Evolutionary conservation across 2,888 invertebrate genomes (phyloP).

Genomic region (Hoplodrina blanda): DNA sequence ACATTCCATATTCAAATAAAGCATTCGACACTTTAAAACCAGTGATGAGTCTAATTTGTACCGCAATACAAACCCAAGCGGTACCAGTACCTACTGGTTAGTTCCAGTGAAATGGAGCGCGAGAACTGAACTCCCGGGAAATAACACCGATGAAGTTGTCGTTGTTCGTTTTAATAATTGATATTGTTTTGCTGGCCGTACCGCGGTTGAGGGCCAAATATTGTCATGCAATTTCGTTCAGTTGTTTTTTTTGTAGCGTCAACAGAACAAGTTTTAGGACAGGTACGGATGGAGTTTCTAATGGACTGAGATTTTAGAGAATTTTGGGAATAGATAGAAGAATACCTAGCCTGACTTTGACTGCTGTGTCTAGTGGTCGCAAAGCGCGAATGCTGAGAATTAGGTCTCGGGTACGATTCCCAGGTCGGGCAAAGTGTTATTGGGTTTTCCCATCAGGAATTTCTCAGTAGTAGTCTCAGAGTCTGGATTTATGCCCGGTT

Average conservation of each 20-base stretch:
- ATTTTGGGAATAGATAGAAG: too few relatives aligned
- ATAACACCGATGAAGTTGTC: constrained; percentile 65
- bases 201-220: constrained; percentile 30
- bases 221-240: constrained; percentile 37
- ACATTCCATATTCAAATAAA: constrained; percentile 22
- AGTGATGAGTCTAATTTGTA: constrained; percentile 63
- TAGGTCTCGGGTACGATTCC: too few relatives aligned
- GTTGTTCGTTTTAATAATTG: constrained; percentile 62
- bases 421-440: too few relatives aligned
- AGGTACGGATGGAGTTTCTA: not conserved
- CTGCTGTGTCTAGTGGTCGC: too few relatives aligned
- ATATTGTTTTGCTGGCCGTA: constrained; percentile 58
- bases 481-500: too few relatives aligned
- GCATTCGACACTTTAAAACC: constrained; percentile 32
- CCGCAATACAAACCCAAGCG: constrained; percentile 38
- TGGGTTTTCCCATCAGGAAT: too few relatives aligned
- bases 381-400: too few relatives aligned
- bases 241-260: constrained; percentile 13
- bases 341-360: too few relatives aligned
- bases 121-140: constrained; percentile 64
- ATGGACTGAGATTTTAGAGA: too few relatives aligned
- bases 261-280: constrained; percentile 15
- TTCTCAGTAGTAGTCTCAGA: too few relatives aligned
- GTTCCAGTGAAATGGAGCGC: constrained; percentile 66
- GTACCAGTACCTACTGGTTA: constrained; percentile 42